phyloP scores from a whole-genome alignment of 2,888 invertebrate species.

The Phoenoteleia sp. region DNA sequence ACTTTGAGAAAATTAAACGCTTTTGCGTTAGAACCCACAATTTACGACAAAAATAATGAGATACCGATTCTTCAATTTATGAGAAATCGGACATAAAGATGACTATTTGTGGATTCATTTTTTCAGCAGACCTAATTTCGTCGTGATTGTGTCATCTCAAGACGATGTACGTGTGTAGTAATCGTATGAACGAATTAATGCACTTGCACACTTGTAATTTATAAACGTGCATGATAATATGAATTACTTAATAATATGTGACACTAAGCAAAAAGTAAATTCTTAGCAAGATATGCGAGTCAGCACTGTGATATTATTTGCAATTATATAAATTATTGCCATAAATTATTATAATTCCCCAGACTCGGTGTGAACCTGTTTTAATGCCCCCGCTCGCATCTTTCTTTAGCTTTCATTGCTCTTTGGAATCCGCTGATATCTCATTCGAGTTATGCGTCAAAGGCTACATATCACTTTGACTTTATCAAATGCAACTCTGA shows the following conservation, averaged over 20 bases:
- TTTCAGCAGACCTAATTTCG: too few species aligned
- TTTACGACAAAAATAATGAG: too few species aligned
- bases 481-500: constrained; percentile 53
- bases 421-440: constrained; percentile 61
- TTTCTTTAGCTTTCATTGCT: constrained; percentile 35
- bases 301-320: constrained; percentile 54
- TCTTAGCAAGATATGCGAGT: constrained; percentile 11
- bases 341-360: constrained; percentile 62
- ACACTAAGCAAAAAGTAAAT: constrained; percentile 33
- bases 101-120: too few species aligned
- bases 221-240: constrained; percentile 52
- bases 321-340: constrained; percentile 69
- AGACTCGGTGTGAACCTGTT: constrained; percentile 61
- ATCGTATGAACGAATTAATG: constrained; percentile 28
- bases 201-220: constrained; percentile 24
- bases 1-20: too few species aligned
- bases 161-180: constrained; percentile 14
- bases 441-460: constrained; percentile 62
- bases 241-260: constrained; percentile 64
- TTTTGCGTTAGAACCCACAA: too few species aligned
- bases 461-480: constrained; percentile 56
- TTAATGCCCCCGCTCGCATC: constrained; percentile 21
- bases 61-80: too few species aligned
- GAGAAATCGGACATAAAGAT: too few species aligned
- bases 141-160: too few species aligned